These are phyloP conservation scores for Linnaemya tessellans DNA, from an alignment of 2,888 invertebrate species.

Conservation along the genomic window DNA sequence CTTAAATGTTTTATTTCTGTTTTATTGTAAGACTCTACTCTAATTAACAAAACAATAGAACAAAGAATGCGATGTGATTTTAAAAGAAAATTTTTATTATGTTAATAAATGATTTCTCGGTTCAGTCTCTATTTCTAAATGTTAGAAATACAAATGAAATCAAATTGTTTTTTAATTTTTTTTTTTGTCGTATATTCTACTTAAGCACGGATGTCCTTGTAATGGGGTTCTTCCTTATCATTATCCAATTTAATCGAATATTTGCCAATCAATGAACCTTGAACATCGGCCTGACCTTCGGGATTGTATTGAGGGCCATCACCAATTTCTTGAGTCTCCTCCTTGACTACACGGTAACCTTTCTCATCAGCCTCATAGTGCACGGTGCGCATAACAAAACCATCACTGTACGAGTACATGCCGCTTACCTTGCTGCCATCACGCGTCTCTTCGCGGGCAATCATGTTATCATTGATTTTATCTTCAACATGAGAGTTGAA, in stretches of 20 bases:
- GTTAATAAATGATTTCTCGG: constrained; percentile 74
- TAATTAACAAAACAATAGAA: constrained; percentile 62
- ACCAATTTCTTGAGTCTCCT: constrained; percentile 84
- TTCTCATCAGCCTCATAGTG: constrained; percentile 86
- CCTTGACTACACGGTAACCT: constrained; percentile 86
- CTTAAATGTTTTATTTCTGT: constrained; percentile 36
- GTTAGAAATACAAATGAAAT: constrained; percentile 76
- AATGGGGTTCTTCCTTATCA: constrained; percentile 80
- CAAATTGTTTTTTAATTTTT: constrained; percentile 32
- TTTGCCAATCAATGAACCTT: constrained; percentile 82
- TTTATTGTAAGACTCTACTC: constrained; percentile 46
- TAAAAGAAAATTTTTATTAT: constrained; percentile 2
- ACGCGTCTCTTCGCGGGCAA: constrained; percentile 82
- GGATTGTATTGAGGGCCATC: constrained; percentile 84
- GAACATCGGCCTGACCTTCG: constrained; percentile 83
- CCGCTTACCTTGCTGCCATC: constrained; percentile 82
- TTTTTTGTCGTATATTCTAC: constrained; percentile 6
- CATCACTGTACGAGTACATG: constrained; percentile 86
- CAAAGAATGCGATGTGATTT: constrained; percentile 38
- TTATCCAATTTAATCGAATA: constrained; percentile 83
- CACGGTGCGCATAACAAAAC: constrained; percentile 85
- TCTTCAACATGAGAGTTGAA: constrained; percentile 84
- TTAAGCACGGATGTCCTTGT: constrained; percentile 77
- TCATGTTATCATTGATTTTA: constrained; percentile 83
- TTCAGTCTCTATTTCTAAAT: constrained; percentile 79